phyloP scores from a whole-genome alignment of 2,113 vertebrate species.

The Dromaius novaehollandiae region DNA sequence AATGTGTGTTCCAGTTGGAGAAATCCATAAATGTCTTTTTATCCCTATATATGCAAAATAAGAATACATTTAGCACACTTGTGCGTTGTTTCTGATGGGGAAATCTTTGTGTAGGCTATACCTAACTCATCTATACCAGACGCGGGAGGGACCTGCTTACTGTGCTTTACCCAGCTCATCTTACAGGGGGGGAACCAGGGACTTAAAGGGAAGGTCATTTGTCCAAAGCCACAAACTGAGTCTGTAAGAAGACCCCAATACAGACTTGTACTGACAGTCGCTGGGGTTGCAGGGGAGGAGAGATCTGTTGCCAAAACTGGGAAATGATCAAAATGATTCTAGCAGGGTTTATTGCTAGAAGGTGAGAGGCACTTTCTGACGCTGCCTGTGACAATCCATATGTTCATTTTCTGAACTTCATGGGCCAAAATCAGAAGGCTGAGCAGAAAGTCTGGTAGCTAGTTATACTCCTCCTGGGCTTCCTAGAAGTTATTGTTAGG shows the following conservation, averaged over 20 bases:
- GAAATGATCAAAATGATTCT: neutral
- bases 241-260: neutral
- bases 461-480: neutral
- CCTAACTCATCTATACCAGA: neutral
- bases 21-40: neutral
- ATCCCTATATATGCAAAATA: neutral
- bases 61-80: neutral
- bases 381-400: rapidly evolving
- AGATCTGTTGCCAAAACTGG: neutral
- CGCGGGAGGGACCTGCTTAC: rapidly evolving
- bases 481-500: neutral
- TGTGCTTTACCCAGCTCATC: neutral
- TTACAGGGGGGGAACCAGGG: neutral
- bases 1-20: neutral
- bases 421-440: neutral
- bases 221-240: neutral
- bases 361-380: neutral
- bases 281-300: neutral
- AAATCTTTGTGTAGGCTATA: neutral
- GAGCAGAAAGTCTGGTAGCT: neutral
- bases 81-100: neutral
- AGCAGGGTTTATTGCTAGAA: neutral
- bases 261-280: neutral
- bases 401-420: neutral
- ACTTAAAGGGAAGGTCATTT: neutral